phyloP scores from a whole-genome alignment of 2,113 vertebrate species.

The human region DNA sequence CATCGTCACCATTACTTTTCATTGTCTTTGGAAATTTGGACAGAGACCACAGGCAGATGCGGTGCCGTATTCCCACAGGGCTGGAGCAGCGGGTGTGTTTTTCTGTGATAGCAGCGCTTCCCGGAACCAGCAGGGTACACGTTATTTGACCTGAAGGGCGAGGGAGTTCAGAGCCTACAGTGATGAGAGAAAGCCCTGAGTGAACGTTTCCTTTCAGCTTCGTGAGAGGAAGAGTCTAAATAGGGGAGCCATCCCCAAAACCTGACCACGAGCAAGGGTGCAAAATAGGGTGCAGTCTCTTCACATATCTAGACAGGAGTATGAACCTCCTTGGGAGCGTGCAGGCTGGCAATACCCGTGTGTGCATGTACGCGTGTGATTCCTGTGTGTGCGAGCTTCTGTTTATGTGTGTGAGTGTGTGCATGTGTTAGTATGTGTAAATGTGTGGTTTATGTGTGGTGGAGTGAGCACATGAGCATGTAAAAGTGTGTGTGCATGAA shows the following conservation, averaged over 20 bases:
- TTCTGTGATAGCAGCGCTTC: background rate
- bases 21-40: background rate
- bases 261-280: fast-evolving
- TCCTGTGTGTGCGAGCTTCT: fast-evolving
- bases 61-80: no score
- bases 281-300: fast-evolving
- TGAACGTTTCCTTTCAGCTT: fast-evolving
- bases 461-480: background rate
- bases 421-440: no score
- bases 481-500: background rate
- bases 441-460: fast-evolving
- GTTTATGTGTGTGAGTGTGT: background rate
- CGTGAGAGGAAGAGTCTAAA: fast-evolving
- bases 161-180: no score
- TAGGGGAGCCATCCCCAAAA: fast-evolving
- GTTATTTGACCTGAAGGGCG: background rate
- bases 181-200: background rate
- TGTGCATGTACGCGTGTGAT: background rate
- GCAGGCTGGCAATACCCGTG: fast-evolving
- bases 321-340: fast-evolving
- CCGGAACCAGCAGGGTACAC: fast-evolving
- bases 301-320: no score
- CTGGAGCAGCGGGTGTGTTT: fast-evolving
- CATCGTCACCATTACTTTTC: fast-evolving
- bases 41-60: background rate